Evolutionary conservation across 2,888 invertebrate species (phyloP).

Genomic region (Malachius bipustulatus): DNA sequence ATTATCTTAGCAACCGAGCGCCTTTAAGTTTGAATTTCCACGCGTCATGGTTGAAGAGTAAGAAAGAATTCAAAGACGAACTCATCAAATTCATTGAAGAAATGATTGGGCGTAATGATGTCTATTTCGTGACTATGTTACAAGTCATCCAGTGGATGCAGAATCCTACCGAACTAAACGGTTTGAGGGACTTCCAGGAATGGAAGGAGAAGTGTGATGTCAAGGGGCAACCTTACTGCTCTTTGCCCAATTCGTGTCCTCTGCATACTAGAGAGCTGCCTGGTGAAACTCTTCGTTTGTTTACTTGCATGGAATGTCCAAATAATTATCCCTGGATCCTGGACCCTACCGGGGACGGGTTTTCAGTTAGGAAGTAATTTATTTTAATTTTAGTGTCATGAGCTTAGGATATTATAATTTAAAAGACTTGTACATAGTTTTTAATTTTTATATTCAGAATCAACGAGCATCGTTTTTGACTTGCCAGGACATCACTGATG

Average conservation of each 20-base stretch:
- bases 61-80: conserved; percentile 85
- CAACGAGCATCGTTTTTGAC: too few species aligned
- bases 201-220: conserved; percentile 95
- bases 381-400: conserved; percentile 22
- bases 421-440: conserved; percentile 30
- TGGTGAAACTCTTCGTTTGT: conserved; percentile 81
- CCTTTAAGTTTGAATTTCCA: conserved; percentile 89
- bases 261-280: conserved; percentile 81
- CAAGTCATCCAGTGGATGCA: conserved; percentile 93
- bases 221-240: conserved; percentile 87
- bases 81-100: conserved; percentile 88
- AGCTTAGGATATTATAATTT: conserved; percentile 18
- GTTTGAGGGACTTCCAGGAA: conserved; percentile 81
- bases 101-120: conserved; percentile 78
- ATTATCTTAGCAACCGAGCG: conserved; percentile 85
- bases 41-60: conserved; percentile 89
- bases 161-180: conserved; percentile 77
- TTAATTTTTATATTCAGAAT: too few species aligned
- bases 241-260: conserved; percentile 82
- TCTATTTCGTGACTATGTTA: conserved; percentile 85
- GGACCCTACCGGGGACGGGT: conserved; percentile 90
- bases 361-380: conserved; percentile 66
- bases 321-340: conserved; percentile 92
- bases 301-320: conserved; percentile 93
- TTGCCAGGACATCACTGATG: too few species aligned